These are phyloP conservation scores for Ibycter americanus DNA, from an alignment of 2,797 vertebrate genomes.

Conservation along the genomic window DNA sequence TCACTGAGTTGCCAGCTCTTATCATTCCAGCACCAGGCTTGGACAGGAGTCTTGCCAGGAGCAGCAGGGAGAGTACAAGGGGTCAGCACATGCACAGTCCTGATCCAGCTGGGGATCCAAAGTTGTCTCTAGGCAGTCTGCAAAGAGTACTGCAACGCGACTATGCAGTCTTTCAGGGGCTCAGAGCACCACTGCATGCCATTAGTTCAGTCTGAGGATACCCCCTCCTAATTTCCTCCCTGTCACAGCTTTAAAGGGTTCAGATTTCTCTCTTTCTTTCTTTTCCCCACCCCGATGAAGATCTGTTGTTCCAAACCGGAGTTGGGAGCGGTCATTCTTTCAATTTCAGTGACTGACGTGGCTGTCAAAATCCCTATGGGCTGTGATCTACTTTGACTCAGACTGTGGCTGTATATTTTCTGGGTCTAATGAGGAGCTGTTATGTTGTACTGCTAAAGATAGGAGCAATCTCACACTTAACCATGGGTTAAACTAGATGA, in stretches of 20 bases:
- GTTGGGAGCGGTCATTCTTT: slow-evolving; percentile 7
- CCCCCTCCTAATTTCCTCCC: not conserved
- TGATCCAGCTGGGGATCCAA: not conserved
- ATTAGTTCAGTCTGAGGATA: not conserved
- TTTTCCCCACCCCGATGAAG: not conserved
- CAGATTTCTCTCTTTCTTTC: no score
- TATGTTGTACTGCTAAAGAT: not conserved
- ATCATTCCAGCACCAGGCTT: not conserved
- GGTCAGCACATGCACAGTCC: not conserved
- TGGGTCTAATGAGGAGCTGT: slow-evolving; percentile 38
- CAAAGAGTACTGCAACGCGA: not conserved
- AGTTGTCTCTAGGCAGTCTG: not conserved
- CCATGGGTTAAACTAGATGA: slow-evolving; percentile 37
- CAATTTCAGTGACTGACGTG: slow-evolving; percentile 34
- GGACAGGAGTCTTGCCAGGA: not conserved
- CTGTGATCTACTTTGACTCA: slow-evolving; percentile 5
- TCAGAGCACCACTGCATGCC: not conserved
- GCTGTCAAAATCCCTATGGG: slow-evolving; percentile 9
- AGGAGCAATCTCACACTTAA: slow-evolving; percentile 39
- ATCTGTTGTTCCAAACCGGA: not conserved
- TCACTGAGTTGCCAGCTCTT: not conserved
- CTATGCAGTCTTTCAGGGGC: not conserved
- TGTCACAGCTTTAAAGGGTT: not conserved
- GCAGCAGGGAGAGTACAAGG: not conserved
- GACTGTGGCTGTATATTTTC: slow-evolving; percentile 1